Conservation (phyloP, 2,797 vertebrate genomes). For the Distichodus sexfasciatus region DNA sequence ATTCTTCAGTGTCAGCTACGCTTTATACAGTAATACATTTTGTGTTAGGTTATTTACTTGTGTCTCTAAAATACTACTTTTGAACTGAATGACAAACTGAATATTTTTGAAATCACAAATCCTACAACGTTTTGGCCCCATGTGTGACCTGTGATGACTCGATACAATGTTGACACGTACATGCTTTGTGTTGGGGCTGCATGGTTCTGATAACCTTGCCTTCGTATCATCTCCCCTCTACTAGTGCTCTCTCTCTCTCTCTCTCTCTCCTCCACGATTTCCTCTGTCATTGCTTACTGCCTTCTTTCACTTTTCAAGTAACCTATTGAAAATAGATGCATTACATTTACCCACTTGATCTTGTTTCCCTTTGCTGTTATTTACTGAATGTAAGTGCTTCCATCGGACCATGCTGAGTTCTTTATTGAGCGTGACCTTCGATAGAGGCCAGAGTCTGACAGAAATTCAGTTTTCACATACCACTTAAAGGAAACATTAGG, state of each 20-base stretch:
- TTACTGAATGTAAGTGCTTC: not conserved
- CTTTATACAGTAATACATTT: too few species aligned
- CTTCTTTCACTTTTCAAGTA: too few species aligned
- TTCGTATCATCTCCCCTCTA: not conserved
- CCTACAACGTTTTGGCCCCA: not conserved
- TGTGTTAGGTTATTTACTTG: too few species aligned
- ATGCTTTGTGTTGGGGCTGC: slow-evolving; percentile 10
- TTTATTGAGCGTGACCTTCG: not conserved
- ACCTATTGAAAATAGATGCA: too few species aligned
- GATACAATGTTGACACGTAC: not conserved
- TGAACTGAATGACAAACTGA: not conserved
- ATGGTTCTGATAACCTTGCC: slow-evolving; percentile 11
- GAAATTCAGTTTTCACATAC: not conserved
- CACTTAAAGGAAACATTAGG: not conserved
- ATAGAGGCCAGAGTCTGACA: not conserved
- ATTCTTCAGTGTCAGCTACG: too few species aligned
- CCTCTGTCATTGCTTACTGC: too few species aligned
- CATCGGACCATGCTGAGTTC: not conserved
- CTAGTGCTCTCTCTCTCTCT: slow-evolving; percentile 1
- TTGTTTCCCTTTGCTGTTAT: not conserved
- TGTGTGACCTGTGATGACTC: not conserved
- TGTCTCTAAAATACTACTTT: too few species aligned
- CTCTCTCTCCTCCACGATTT: not conserved
- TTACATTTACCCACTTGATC: not conserved
- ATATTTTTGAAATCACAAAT: not conserved